Conservation (phyloP, 2,797 vertebrate species). For the Hephaestus fuliginosus region DNA sequence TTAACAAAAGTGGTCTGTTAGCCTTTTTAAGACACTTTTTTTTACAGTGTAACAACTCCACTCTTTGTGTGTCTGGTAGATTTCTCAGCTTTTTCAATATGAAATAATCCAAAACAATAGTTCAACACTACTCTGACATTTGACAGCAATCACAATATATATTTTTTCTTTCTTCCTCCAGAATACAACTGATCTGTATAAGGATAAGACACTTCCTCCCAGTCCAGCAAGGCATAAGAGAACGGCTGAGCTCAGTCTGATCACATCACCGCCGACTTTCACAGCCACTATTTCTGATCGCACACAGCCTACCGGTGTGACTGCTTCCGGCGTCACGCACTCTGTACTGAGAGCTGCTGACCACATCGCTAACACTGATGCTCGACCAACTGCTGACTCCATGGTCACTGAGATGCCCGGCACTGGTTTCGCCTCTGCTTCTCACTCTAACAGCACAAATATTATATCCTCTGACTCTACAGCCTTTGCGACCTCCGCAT, state of each 20-base stretch:
- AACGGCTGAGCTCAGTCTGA: constrained; percentile 84
- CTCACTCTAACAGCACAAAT: constrained; percentile 31
- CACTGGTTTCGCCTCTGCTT: constrained; percentile 45
- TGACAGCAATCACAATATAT: neutral
- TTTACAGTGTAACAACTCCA: neutral
- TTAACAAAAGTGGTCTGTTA: neutral
- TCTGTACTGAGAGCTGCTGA: constrained; percentile 38
- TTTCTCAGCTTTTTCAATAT: too few relatives aligned
- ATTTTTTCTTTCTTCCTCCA: constrained; percentile 63
- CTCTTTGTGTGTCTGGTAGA: neutral
- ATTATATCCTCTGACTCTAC: constrained; percentile 30
- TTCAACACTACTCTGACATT: too few relatives aligned
- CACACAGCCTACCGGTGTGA: constrained; percentile 60
- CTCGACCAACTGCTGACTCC: constrained; percentile 11
- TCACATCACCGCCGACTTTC: constrained; percentile 81
- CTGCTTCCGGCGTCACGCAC: constrained; percentile 57
- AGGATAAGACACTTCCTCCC: constrained; percentile 73
- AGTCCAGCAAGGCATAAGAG: constrained; percentile 83
- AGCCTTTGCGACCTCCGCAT: constrained; percentile 47
- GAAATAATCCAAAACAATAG: too few relatives aligned
- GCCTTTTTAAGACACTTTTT: neutral
- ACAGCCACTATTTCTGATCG: constrained; percentile 79
- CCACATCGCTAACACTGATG: constrained; percentile 18
- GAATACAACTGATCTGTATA: constrained; percentile 75
- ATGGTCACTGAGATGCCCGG: constrained; percentile 35